phyloP scores from a whole-genome alignment of 1,140 invertebrate genomes.

The Trigoniulus corallinus region DNA sequence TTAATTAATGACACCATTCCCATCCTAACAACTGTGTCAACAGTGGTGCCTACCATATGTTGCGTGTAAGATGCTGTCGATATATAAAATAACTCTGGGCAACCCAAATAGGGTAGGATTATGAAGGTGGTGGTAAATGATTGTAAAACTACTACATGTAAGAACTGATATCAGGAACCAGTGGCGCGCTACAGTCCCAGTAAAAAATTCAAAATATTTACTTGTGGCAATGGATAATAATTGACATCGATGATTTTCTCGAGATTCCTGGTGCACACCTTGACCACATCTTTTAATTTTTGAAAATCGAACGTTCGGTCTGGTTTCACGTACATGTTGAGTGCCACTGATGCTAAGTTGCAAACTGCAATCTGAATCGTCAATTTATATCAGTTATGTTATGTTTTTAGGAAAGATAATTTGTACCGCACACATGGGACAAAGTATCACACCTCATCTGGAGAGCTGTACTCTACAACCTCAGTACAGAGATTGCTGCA shows the following conservation, averaged over 20 bases:
- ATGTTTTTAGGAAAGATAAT: neutral
- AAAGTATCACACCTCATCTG: conserved; percentile 50
- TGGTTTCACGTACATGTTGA: conserved; percentile 83
- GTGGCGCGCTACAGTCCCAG: too few species aligned
- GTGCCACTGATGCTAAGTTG: conserved; percentile 94
- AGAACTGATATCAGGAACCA: too few species aligned
- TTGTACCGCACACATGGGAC: neutral
- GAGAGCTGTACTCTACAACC: conserved; percentile 81
- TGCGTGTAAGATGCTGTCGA: too few species aligned
- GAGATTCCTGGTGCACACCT: conserved; percentile 78
- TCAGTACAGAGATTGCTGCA: conserved; percentile 97
- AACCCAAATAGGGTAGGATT: too few species aligned
- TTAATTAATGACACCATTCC: too few species aligned
- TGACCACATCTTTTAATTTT: conserved; percentile 72
- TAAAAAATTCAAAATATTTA: conserved; percentile 23
- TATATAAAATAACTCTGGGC: too few species aligned
- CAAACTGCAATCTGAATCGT: conserved; percentile 69
- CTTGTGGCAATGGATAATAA: conserved; percentile 85
- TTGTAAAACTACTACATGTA: too few species aligned
- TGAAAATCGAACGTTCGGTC: conserved; percentile 68
- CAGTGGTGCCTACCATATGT: too few species aligned
- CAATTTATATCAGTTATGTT: neutral
- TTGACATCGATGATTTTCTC: conserved; percentile 98
- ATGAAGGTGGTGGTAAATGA: too few species aligned
- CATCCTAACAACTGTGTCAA: too few species aligned